These are phyloP conservation scores for Muraenolepis orangiensis DNA, from an alignment of 2,797 vertebrate genomes.

Conservation along the genomic window DNA sequence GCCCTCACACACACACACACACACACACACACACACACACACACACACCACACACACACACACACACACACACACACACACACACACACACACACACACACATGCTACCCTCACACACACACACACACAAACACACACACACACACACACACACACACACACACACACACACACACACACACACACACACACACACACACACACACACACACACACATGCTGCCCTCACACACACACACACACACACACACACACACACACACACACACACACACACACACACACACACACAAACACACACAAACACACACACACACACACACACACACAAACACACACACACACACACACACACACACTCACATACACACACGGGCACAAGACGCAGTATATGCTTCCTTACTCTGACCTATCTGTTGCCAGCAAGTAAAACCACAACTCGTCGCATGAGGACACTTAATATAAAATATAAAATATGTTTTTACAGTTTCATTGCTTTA, in stretches of 20 bases:
- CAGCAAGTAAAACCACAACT: background rate
- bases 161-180: background rate
- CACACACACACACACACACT: conserved; percentile 11
- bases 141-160: background rate
- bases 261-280: background rate
- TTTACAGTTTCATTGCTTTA: background rate
- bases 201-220: background rate
- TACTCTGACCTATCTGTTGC: background rate
- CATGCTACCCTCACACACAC: no score
- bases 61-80: background rate
- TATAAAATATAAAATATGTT: background rate
- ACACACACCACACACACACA: no score
- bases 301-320: conserved; percentile 40
- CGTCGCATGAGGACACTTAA: background rate
- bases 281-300: conserved; percentile 11
- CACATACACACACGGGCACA: conserved; percentile 35
- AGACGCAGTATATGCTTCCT: conserved; percentile 21
- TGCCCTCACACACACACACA: background rate
- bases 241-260: background rate
- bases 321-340: conserved; percentile 28
- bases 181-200: background rate
- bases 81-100: background rate
- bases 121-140: background rate
- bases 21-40: no score
- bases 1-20: no score